Base-by-base conservation (phyloP, 2,113 vertebrate species). In the Colossoma macropomum region DNA sequence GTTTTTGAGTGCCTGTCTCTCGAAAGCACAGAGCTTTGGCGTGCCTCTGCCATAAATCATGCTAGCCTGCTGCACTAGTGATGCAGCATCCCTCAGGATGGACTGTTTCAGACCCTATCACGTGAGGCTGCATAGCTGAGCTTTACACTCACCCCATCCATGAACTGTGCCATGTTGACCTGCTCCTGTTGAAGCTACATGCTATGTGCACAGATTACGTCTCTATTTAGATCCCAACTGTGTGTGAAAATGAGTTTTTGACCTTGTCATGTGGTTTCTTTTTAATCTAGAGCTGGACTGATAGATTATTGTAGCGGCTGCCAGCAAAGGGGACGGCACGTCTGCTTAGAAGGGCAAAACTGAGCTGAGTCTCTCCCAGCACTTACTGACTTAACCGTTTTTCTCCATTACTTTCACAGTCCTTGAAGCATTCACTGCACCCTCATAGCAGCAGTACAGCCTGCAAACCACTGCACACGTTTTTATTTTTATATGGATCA, bases 241-340 rank as follows among this genome's bases (percentile, higher is more conserved):
- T 63, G 71, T 80, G 70, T 27, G 84, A 76, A 82, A 86, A 82
- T 82, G 45, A 62, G 75, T 76, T 79, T 88, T 80, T 85, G 82
- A 88, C 84, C 82, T 85, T 84, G 82, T 86, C 70, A 48, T 69
- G 48, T 65, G 32, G 60, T 81, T 76, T 68, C 65, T 81, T 88
- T 83, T 72, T 71, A 84, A 78, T 81, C 84, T 79, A 81, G 69
- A 68, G 59, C 77, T 59, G 80, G 83, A 80, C 69, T 88, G 84
- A 88, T 88, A 77, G 77, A 78, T 86, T 68, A 80, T 74, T 54
- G 28, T 69, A 52, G 71, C 32, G 41, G 16, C 34, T 84, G 81
- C 84, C 84, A 86, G 80, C 73, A 84, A 76, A 82, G 23, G 25
- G 75, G 75, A 28, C 30, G 68, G 48, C 12, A n/a, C 66, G 81